Base-by-base conservation (phyloP, 2,797 vertebrate species). In the Benthosema pterotum region DNA sequence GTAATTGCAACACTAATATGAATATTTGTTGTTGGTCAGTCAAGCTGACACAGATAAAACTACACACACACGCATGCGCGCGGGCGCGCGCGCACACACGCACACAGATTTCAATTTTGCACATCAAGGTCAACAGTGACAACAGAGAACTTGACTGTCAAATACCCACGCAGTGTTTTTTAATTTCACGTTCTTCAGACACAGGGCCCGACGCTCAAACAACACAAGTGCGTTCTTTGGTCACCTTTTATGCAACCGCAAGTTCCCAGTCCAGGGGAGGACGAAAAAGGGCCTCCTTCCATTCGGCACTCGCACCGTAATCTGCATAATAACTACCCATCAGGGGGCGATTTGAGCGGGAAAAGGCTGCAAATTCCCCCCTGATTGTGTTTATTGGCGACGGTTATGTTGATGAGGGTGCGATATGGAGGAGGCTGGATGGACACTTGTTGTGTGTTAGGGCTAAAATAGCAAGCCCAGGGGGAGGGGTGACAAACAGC, bases 341-440 rank as follows among this genome's bases (percentile, higher is more conserved):
- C 82, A 68, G 77, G 65, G 65, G 72, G 17, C 55, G 17, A 72
- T 84, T 81, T 72, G 68, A 87, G 76, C 75, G 79, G 79, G 82
- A 76, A 89, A 83, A 80, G 73, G 70, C 76, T 83, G 68, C 72
- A 61, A 76, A 81, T 83, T 63, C 83, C 60, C 77, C 80, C 63
- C 78, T 86, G 84, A 87, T 89, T 87, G 83, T 90, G 88, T 92
- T 93, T 92, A 76, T 92, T 92, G 88, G 72, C 62, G 64, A 72
- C 79, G 80, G 83, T 87, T 88, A 87, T 77, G 77, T 81, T 89
- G 88, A 87, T 88, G 88, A 89, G 87, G 83, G 79, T 82, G 83
- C 79, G 71, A 83, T 85, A 90, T 87, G 86, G 86, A 90, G 85
- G 84, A 89, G 88, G 87, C 60, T 82, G 84, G 88, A 82, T 88